Evolutionary conservation across 2,797 vertebrate species (phyloP), one percentile per base, ranked within the genome.

Genomic region (Tinamus major): DNA sequence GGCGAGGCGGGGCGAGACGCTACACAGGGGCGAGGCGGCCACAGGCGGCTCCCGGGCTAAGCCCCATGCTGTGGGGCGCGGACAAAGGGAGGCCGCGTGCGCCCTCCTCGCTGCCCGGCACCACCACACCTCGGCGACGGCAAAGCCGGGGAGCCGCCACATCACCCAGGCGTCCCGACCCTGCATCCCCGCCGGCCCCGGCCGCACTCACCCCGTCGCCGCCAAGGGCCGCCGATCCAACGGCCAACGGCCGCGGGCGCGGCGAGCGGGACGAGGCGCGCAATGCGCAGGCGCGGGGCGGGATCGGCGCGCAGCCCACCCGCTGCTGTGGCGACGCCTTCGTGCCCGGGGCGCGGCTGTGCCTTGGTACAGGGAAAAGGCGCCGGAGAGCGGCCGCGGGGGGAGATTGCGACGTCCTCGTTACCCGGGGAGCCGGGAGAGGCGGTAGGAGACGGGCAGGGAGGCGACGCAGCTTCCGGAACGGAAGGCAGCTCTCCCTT

Each of bases 101-200:
- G 8, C 41, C 51, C 35, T 1, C 4, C 13, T 0, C 23, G 26
- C 23, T 0, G 35, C 62, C 58, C 19, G 13, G n/a, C n/a, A 13
- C 33, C n/a, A 20, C n/a, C 33, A 10, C n/a, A 12, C 27, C 42
- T 46, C 9, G 4, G 0, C 3, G 3, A 4, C 35, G 3, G 4
- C 35, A 4, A 1, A n/a, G 42, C 7, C 8, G 9, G 6, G 0
- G 5, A 3, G 42, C 46, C 27, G 3, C n/a, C 20, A 9, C 48
- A 2, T 0, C 17, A 3, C 21, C 8, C 18, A 4, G 4, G 1
- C 11, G 13, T 26, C 6, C 5, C 10, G 29, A 31, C 29, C 5
- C 12, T 13, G 19, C 23, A 6, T 8, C 7, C 27, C 33, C 5
- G 2, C 27, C 12, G 5, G 7, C 33, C 19, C 70, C 5, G 10